Conservation (phyloP, 2,797 vertebrate species). For the Scomberomorus guttatus region DNA sequence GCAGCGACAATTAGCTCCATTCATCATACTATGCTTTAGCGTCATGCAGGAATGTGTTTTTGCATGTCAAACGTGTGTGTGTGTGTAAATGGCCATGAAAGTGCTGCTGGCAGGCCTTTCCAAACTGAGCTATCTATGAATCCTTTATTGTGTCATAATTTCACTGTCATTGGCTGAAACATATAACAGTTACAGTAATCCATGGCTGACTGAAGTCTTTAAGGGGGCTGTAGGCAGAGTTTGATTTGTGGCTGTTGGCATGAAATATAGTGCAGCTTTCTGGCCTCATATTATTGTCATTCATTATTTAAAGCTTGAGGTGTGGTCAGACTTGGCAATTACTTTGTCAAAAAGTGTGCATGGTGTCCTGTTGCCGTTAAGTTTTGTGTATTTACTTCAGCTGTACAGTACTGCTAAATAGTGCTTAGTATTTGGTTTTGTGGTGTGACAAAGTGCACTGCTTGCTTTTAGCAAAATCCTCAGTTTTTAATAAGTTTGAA, state of each 20-base stretch:
- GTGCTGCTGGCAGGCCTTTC: neutral
- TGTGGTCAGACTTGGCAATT: neutral
- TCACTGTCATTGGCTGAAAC: neutral
- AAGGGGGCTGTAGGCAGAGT: neutral
- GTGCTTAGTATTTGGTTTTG: too few relatives aligned
- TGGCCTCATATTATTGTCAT: conserved; percentile 1
- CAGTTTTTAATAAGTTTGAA: too few relatives aligned
- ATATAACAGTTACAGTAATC: neutral
- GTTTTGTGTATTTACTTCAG: neutral
- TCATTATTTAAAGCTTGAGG: neutral
- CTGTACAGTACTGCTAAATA: too few relatives aligned
- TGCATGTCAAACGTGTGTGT: neutral
- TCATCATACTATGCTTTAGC: conserved; percentile 4
- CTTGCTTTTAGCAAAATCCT: too few relatives aligned
- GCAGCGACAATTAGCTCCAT: conserved; percentile 23
- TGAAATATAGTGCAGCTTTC: conserved; percentile 3
- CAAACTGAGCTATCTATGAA: neutral
- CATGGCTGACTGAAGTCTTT: neutral
- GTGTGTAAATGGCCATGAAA: conserved; percentile 6
- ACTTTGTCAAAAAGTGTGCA: neutral
- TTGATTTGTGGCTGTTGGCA: neutral
- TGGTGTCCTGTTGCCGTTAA: neutral
- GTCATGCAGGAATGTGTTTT: neutral
- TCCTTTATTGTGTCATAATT: conserved; percentile 9
- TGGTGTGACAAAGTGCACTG: too few relatives aligned